These are phyloP conservation scores for Caiman crocodilus DNA, from an alignment of 2,797 vertebrate genomes.

Conservation along the genomic window DNA sequence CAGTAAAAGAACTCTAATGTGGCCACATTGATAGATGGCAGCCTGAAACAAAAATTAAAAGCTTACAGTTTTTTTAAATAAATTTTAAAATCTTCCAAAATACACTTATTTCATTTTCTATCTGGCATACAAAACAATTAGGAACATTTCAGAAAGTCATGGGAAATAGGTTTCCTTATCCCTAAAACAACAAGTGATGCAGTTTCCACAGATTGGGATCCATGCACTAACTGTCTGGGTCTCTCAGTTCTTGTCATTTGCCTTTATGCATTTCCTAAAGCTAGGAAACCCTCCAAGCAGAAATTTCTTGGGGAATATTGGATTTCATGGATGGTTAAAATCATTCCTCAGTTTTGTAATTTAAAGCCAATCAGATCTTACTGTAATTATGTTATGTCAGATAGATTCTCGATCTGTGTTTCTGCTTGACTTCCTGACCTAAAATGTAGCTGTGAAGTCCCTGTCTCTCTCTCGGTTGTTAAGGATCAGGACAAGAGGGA, in stretches of 20 bases:
- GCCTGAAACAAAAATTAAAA: background rate
- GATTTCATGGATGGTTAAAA: slow-evolving; percentile 6
- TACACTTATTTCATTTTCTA: background rate
- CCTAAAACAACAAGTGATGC: background rate
- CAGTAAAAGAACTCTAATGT: background rate
- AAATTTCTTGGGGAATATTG: slow-evolving; percentile 3
- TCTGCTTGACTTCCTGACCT: background rate
- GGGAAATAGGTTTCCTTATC: background rate
- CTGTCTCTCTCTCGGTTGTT: slow-evolving; percentile 1
- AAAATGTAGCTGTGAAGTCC: background rate
- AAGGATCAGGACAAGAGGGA: background rate
- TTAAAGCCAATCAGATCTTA: slow-evolving; percentile 1
- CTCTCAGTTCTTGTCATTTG: slow-evolving; percentile 28
- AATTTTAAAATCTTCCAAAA: background rate
- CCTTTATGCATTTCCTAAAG: background rate
- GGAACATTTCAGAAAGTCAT: background rate
- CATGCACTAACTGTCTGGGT: background rate
- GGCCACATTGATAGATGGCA: background rate
- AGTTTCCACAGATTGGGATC: background rate
- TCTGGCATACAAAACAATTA: background rate
- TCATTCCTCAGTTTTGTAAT: background rate
- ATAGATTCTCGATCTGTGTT: background rate
- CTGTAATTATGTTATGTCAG: background rate
- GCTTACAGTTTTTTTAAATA: background rate
- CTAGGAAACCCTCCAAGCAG: background rate